Percentiles rank a stretch among this genome's conserved stretches.
These are phyloP conservation scores for Austrofundulus limnaeus DNA, from an alignment of 2,113 vertebrate species.

Conservation along the genomic window DNA sequence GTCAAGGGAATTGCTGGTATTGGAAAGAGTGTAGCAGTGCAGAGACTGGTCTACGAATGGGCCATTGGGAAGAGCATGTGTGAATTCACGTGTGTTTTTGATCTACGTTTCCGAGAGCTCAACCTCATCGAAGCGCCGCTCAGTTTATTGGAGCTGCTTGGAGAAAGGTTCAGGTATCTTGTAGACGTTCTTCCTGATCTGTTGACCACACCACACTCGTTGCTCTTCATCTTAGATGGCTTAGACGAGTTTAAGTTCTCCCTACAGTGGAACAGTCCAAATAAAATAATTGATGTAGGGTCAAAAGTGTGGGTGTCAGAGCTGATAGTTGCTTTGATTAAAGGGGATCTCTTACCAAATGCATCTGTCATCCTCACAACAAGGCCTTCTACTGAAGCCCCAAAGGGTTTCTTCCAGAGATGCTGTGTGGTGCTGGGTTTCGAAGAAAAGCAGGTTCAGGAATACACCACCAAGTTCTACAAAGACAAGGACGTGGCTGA, in stretches of 20 bases:
- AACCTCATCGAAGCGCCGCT: conserved; percentile 47
- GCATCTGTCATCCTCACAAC: conserved; percentile 69
- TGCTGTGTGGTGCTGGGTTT: conserved; percentile 74
- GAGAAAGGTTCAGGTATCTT: conserved; percentile 56
- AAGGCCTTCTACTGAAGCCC: conserved; percentile 58
- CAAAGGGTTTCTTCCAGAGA: conserved; percentile 65
- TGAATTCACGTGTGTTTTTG: conserved; percentile 62
- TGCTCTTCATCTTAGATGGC: conserved; percentile 73
- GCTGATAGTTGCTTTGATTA: conserved; percentile 66
- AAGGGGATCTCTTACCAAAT: conserved; percentile 66
- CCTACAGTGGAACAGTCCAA: conserved; percentile 39
- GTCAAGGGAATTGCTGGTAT: conserved; percentile 79
- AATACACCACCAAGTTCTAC: conserved; percentile 72
- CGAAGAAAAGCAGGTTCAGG: conserved; percentile 68
- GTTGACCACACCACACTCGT: conserved; percentile 30
- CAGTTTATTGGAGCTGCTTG: conserved; percentile 65
- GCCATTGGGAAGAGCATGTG: conserved; percentile 73
- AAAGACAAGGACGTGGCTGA: conserved; percentile 46
- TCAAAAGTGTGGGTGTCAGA: conserved; percentile 53
- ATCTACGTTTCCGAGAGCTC: conserved; percentile 73
- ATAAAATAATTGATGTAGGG: conserved; percentile 36
- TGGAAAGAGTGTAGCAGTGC: conserved; percentile 77
- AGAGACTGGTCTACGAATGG: conserved; percentile 80
- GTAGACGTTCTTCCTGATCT: conserved; percentile 46
- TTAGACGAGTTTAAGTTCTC: conserved; percentile 72